Evolutionary conservation across 2,888 invertebrate genomes (phyloP).

Genomic region (Andricus quercusramuli): DNA sequence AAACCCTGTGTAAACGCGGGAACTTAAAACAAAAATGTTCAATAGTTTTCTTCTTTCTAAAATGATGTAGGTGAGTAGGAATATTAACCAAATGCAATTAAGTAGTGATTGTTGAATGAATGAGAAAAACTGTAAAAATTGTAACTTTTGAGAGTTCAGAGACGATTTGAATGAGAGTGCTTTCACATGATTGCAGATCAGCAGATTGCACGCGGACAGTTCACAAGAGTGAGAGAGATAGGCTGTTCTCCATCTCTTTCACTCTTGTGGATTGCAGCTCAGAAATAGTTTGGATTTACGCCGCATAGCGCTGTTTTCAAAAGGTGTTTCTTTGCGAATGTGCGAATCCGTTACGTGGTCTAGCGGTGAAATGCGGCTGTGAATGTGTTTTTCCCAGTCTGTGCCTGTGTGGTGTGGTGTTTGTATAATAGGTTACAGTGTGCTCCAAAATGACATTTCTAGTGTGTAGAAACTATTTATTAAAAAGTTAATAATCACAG

Average conservation of each 20-base stretch:
- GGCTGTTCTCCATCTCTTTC: no score
- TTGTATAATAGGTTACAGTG: constrained; percentile 76
- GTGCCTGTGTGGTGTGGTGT: constrained; percentile 75
- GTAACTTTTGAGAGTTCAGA: neutral
- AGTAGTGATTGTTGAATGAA: neutral
- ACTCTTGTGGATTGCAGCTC: neutral
- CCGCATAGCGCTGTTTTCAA: neutral
- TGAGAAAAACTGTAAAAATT: no score
- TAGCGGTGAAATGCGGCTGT: constrained; percentile 46
- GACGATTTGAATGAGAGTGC: neutral
- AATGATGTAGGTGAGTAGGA: neutral
- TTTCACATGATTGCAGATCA: no score
- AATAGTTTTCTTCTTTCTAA: neutral
- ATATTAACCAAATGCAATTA: neutral
- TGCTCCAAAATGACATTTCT: constrained; percentile 75
- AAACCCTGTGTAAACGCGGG: neutral
- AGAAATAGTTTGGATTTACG: neutral
- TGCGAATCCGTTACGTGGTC: constrained; percentile 1
- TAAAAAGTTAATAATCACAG: constrained; percentile 61
- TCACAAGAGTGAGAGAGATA: no score
- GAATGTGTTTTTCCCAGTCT: constrained; percentile 63
- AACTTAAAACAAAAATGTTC: neutral
- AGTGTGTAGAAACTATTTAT: constrained; percentile 69
- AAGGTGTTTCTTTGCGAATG: neutral
- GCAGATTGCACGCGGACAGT: no score